These are phyloP conservation scores for Dicentrarchus labrax DNA, from an alignment of 2,113 vertebrate genomes.

Conservation along the genomic window DNA sequence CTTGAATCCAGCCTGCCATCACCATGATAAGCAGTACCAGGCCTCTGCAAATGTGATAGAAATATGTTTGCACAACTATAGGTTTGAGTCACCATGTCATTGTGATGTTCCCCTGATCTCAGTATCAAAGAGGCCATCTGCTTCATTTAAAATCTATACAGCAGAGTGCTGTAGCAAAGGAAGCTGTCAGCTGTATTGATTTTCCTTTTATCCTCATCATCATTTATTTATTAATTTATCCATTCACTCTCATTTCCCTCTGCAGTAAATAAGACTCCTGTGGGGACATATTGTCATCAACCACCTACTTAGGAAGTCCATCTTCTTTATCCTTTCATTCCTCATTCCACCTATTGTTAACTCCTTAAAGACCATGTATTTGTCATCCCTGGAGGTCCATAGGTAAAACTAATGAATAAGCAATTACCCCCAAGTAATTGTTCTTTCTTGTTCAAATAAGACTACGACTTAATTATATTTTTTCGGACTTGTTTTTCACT, in stretches of 20 bases:
- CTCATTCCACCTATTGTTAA: constrained; percentile 13
- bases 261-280: constrained; percentile 46
- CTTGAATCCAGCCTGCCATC: constrained; percentile 52
- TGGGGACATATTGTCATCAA: constrained; percentile 11
- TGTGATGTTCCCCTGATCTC: constrained; percentile 38
- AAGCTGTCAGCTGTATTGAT: constrained; percentile 71
- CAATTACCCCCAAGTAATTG: background rate
- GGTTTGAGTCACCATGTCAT: constrained; percentile 39
- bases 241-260: constrained; percentile 38
- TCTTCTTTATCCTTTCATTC: constrained; percentile 38
- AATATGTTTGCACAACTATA: constrained; percentile 41
- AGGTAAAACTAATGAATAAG: constrained; percentile 2
- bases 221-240: constrained; percentile 74
- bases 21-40: constrained; percentile 40
- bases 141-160: constrained; percentile 69
- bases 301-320: constrained; percentile 11
- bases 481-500: background rate
- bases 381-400: constrained; percentile 9
- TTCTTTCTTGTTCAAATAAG: background rate
- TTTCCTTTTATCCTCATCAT: constrained; percentile 69
- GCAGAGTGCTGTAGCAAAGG: constrained; percentile 36
- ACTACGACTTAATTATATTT: background rate
- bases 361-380: background rate
- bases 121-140: constrained; percentile 55
- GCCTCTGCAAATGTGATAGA: constrained; percentile 43